These are phyloP conservation scores for Rotaria socialis DNA, from an alignment of 2,888 invertebrate genomes.

Conservation along the genomic window DNA sequence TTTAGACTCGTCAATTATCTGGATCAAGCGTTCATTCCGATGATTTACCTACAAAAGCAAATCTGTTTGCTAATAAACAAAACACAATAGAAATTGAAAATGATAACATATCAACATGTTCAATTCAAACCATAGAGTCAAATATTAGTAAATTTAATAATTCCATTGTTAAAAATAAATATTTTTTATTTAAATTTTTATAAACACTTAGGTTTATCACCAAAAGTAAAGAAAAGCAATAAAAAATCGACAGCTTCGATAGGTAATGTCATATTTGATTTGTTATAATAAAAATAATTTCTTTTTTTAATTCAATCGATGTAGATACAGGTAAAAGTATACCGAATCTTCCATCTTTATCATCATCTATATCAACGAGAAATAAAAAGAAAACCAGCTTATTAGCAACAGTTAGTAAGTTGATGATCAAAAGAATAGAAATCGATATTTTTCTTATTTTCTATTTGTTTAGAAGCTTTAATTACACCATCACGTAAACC, in stretches of 20 bases:
- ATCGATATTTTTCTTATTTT: too few relatives aligned
- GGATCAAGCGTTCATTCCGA: not conserved
- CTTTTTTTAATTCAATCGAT: not conserved
- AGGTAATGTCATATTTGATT: not conserved
- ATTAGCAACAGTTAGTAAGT: not conserved
- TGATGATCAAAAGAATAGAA: too few relatives aligned
- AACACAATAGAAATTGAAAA: not conserved
- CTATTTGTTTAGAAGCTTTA: not conserved
- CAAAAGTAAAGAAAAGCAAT: not conserved
- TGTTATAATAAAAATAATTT: not conserved
- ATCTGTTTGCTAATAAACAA: not conserved
- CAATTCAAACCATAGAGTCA: not conserved
- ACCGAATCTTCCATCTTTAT: not conserved
- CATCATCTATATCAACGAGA: not conserved
- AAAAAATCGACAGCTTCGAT: not conserved
- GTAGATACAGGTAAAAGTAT: not conserved
- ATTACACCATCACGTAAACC: not conserved
- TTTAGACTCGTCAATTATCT: not conserved
- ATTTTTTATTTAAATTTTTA: too few relatives aligned
- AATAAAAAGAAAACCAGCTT: not conserved
- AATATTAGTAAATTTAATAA: not conserved
- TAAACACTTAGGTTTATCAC: not conserved
- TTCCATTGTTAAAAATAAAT: too few relatives aligned
- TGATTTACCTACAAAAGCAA: not conserved
- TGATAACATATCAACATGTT: too few relatives aligned